Percentiles rank a stretch among this genome's conserved stretches.
Conservation (phyloP, 2,888 invertebrate genomes). For the Ormyrus rosae region DNA sequence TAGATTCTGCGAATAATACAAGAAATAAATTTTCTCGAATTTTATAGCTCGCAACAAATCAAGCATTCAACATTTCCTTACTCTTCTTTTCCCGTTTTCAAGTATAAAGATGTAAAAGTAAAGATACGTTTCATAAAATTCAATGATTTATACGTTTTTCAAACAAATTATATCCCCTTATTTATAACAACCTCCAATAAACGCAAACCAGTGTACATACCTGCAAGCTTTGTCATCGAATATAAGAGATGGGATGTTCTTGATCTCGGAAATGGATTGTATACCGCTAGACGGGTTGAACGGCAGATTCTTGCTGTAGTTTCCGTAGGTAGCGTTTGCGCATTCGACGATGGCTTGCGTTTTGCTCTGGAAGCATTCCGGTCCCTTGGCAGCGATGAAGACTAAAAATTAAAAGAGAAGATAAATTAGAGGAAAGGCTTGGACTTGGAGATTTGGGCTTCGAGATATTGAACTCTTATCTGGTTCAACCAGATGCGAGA, state of each 20-base stretch:
- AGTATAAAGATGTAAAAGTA: too few relatives aligned
- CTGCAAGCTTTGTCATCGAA: conserved; percentile 79
- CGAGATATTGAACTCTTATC: too few relatives aligned
- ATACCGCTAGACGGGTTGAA: conserved; percentile 50
- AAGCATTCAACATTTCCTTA: too few relatives aligned
- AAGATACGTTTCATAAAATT: too few relatives aligned
- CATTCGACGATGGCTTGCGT: conserved; percentile 81
- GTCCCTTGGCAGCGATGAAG: conserved; percentile 89
- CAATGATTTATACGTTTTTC: too few relatives aligned
- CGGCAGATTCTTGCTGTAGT: conserved; percentile 24
- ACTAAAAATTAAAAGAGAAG: conserved; percentile 75
- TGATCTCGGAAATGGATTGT: conserved; percentile 36
- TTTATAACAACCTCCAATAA: too few relatives aligned
- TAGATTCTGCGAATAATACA: too few relatives aligned
- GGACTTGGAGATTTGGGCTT: too few relatives aligned
- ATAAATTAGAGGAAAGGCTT: conserved; percentile 15
- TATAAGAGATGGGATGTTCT: conserved; percentile 78
- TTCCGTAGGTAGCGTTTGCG: conserved; percentile 80
- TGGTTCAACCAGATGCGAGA: not conserved
- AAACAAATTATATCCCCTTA: too few relatives aligned
- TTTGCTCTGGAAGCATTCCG: conserved; percentile 83
- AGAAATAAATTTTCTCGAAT: too few relatives aligned
- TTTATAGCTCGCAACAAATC: too few relatives aligned
- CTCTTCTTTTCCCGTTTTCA: too few relatives aligned
- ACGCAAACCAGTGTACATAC: conserved; percentile 71